Evolutionary conservation across 2,888 invertebrate species (phyloP), one percentile per base, ranked within the genome.

Genomic region (Craniophora ligustri): DNA sequence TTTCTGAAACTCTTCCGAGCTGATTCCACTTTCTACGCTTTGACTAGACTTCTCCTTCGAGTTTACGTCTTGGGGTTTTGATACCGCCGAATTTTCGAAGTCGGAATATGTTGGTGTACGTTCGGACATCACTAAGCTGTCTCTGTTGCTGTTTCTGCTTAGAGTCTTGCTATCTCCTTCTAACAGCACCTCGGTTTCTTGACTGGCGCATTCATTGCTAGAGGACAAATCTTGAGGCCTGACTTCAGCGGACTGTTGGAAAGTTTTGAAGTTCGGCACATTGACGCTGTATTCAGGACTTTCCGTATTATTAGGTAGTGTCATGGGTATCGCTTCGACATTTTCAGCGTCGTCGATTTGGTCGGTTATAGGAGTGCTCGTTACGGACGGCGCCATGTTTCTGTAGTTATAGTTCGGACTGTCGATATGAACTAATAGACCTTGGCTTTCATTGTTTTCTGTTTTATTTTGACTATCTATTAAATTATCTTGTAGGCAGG

Each of bases 301-400:
- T 11, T 76, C 81, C 0, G 49, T 49, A 35, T 46, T 66, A 1
- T 76, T 65, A 2, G 86, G 86, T 16, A 91, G 54, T 10, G 59
- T 65, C 69, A 87, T 78, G 0, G 86, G 81, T 35, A 88, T 82
- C 1, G 67, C 44, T 51, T 85, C 82, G 1, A 64, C 64, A 21
- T 73, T 65, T 1, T 82, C 79, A 1, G 51, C 57, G 15, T 78
- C 73, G 0, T 63, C 63, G 0, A 54, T 45, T 0, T 65, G 39
- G 10, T 80, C 83, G 0, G 71, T 63, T 3, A 91, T 42, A 3
- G 92, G 92, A 10, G 92, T 92, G 71, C 92, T 93, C 0, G 91
- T 91, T n/a, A 87, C 67, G 0, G 88, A 84, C 1, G 82, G 84
- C 7, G 74, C 80, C 84, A 92, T 87, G 31, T 80, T 67, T 53